Percentiles rank a stretch among this genome's conserved stretches.
phyloP scores from a whole-genome alignment of 92 coral and sea anemone genomes.

The Palythoa caribaeorum region DNA sequence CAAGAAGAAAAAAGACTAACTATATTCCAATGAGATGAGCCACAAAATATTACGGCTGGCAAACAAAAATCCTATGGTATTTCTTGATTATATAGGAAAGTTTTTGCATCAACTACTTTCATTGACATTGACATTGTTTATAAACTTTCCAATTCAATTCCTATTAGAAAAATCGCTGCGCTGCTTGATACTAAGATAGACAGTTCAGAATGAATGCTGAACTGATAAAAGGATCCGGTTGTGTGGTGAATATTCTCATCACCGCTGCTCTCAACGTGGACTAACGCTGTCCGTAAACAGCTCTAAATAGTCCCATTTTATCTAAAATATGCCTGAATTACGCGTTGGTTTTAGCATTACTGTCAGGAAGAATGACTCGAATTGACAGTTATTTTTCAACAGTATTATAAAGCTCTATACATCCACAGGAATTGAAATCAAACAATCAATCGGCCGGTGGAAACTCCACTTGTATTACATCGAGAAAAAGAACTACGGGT shows the following conservation, averaged over 20 bases:
- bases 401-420: background rate
- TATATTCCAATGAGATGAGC: conserved; percentile 14
- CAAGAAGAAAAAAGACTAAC: background rate
- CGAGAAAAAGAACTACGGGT: conserved; percentile 12
- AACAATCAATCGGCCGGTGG: conserved; percentile 28
- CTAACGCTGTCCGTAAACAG: background rate
- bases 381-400: background rate
- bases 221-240: conserved; percentile 30
- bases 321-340: conserved; percentile 1
- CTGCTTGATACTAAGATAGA: conserved; percentile 50
- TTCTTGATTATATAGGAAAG: conserved; percentile 14
- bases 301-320: conserved; percentile 11
- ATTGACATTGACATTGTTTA: conserved; percentile 6
- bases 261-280: conserved; percentile 8
- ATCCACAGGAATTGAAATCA: conserved; percentile 6
- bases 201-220: conserved; percentile 25
- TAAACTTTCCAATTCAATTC: conserved; percentile 41
- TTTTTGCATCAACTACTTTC: conserved; percentile 18
- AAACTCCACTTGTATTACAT: background rate
- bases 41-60: background rate
- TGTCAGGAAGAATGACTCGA: background rate
- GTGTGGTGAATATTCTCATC: conserved; percentile 2
- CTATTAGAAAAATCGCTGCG: conserved; percentile 52
- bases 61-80: background rate
- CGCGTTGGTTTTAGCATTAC: background rate